These are phyloP conservation scores for Coilia nasus DNA, from an alignment of 2,797 vertebrate species.

Conservation along the genomic window DNA sequence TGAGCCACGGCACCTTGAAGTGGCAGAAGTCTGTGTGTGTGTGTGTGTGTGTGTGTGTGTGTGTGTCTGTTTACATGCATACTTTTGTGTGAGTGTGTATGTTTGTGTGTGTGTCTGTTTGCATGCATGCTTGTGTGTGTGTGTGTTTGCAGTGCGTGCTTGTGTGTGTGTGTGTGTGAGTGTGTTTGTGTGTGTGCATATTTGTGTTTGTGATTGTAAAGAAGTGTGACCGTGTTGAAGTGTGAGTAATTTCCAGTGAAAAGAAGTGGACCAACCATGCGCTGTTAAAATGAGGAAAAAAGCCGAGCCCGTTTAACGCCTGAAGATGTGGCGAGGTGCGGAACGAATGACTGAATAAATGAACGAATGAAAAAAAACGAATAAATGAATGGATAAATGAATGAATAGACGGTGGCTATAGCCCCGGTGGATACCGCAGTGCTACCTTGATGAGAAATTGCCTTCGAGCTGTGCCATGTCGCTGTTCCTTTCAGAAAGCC, in stretches of 20 bases:
- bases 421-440: neutral
- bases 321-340: neutral
- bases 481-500: neutral
- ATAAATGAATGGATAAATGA: too few species aligned
- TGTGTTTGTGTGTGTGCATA: too few species aligned
- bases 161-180: neutral
- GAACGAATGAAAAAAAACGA: too few species aligned
- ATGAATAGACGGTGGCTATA: neutral
- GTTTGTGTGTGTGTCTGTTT: slow-evolving; percentile 5
- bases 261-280: neutral
- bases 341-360: neutral
- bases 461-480: neutral
- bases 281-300: neutral
- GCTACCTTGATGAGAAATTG: neutral
- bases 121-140: neutral
- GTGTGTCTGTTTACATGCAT: neutral
- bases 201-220: too few species aligned
- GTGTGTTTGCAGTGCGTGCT: neutral
- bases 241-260: neutral
- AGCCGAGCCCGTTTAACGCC: neutral
- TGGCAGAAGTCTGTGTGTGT: neutral
- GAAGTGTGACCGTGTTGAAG: too few species aligned
- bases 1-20: neutral
- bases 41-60: slow-evolving; percentile 10
- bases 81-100: neutral